Percentiles rank a stretch among this genome's conserved stretches.
Conservation (phyloP, 92 coral and sea anemone genomes). For the Zoanthus solanderi region DNA sequence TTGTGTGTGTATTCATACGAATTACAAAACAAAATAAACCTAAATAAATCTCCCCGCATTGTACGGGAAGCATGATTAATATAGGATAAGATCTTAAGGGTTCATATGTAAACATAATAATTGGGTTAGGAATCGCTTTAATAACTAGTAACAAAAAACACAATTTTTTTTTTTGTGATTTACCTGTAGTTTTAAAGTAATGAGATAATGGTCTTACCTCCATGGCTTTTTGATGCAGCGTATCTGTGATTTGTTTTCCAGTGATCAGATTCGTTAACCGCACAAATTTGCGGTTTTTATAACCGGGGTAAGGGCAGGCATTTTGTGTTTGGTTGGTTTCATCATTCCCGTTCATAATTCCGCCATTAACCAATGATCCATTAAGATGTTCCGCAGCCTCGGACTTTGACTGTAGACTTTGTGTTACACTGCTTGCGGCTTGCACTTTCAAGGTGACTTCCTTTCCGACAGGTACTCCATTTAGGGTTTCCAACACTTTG, state of each 20-base stretch:
- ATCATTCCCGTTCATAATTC: conserved; percentile 3
- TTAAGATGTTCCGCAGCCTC: neutral
- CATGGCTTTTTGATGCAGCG: conserved; percentile 80
- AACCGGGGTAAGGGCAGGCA: conserved; percentile 49
- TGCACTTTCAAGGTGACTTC: conserved; percentile 65
- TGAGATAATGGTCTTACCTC: conserved; percentile 7
- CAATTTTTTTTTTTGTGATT: neutral
- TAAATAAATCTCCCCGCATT: neutral
- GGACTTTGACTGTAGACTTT: conserved; percentile 5
- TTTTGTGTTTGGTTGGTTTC: neutral
- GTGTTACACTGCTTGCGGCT: conserved; percentile 15
- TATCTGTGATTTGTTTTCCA: conserved; percentile 83
- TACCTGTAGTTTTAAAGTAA: neutral
- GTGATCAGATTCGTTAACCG: conserved; percentile 80
- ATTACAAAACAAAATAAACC: neutral
- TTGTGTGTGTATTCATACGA: neutral
- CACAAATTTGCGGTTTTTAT: conserved; percentile 77
- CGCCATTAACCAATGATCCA: conserved; percentile 34
- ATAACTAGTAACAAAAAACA: neutral
- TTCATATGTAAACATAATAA: conserved; percentile 31
- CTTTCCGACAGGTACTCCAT: conserved; percentile 68
- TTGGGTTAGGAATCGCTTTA: conserved; percentile 12
- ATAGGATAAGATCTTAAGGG: conserved; percentile 39
- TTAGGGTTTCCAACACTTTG: conserved; percentile 68
- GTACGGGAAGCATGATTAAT: neutral